phyloP scores from a whole-genome alignment of 2,888 invertebrate species.

The Elmis aenea region DNA sequence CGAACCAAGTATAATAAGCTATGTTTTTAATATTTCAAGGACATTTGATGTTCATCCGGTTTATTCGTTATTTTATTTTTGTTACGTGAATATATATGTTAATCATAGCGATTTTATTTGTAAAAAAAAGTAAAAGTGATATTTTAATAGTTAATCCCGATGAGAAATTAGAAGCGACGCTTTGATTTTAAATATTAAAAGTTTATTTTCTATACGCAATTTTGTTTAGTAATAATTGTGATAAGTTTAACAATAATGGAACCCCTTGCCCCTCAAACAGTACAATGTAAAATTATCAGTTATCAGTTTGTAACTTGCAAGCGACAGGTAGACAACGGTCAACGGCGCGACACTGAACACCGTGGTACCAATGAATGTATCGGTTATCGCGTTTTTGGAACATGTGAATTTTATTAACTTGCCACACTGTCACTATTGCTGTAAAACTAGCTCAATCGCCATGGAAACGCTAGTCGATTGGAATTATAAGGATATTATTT shows the following conservation, averaged over 20 bases:
- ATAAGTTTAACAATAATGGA: slow-evolving; percentile 1
- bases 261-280: not conserved
- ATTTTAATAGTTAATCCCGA: too few relatives aligned
- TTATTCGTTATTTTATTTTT: too few relatives aligned
- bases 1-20: too few relatives aligned
- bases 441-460: slow-evolving; percentile 8
- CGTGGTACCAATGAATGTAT: slow-evolving; percentile 13
- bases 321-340: slow-evolving; percentile 3
- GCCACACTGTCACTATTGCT: too few relatives aligned
- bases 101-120: too few relatives aligned
- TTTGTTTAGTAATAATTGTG: too few relatives aligned
- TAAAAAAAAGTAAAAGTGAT: too few relatives aligned
- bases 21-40: too few relatives aligned
- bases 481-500: slow-evolving; percentile 21
- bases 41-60: too few relatives aligned
- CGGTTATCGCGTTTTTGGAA: not conserved
- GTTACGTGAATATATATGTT: too few relatives aligned
- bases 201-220: too few relatives aligned
- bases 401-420: not conserved
- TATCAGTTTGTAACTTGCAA: slow-evolving; percentile 7
- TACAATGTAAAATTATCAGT: slow-evolving; percentile 3
- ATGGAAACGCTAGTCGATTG: slow-evolving; percentile 30
- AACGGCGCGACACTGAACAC: slow-evolving; percentile 1
- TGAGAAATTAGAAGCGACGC: too few relatives aligned
- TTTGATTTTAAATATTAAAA: not conserved